Evolutionary conservation across 2,113 vertebrate genomes (phyloP).

Genomic region (Hippocampus barbouri): DNA sequence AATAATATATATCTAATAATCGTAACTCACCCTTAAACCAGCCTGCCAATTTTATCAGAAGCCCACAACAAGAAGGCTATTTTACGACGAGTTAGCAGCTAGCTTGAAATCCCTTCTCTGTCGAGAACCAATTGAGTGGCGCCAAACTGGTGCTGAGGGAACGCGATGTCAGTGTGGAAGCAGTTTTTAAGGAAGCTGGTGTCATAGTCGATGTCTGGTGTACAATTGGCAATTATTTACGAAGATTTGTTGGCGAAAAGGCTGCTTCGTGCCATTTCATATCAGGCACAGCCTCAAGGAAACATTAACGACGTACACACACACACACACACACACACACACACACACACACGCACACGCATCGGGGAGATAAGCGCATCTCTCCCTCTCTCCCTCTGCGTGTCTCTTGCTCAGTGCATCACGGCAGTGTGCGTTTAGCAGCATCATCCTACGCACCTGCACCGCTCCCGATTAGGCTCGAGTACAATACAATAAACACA

Average conservation of each 20-base stretch:
- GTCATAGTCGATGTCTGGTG: background rate
- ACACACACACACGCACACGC: background rate
- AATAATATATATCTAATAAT: no score
- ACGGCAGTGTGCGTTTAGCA: conserved; percentile 49
- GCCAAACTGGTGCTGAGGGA: background rate
- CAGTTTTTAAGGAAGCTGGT: background rate
- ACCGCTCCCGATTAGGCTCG: conserved; percentile 27
- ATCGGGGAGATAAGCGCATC: background rate
- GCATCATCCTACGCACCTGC: conserved; percentile 51
- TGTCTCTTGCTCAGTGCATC: conserved; percentile 42
- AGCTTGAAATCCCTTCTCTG: background rate
- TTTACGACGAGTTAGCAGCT: background rate
- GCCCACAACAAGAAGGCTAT: background rate
- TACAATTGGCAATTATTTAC: background rate
- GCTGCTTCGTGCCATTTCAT: background rate
- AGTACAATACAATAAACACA: conserved; percentile 23
- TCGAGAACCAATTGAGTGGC: background rate
- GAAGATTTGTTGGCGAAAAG: no score
- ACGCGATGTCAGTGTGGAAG: background rate
- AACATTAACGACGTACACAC: background rate
- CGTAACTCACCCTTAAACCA: background rate
- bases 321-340: background rate
- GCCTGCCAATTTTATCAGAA: background rate
- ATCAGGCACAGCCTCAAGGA: background rate
- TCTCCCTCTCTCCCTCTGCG: conserved; percentile 23